Conservation (phyloP, 2,797 vertebrate species). For the Alca torda region DNA sequence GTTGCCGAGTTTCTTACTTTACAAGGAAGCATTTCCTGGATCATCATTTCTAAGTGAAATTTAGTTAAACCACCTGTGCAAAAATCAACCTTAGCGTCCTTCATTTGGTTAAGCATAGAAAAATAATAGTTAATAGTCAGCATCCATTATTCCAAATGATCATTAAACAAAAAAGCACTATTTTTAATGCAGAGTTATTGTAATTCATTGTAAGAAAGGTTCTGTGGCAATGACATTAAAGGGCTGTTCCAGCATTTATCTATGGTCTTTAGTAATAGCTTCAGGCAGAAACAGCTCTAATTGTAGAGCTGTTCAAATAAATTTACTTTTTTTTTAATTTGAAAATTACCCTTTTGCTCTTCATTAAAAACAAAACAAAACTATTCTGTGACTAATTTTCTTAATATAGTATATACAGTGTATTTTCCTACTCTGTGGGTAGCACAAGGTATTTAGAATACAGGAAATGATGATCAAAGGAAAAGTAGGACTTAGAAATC, state of each 20-base stretch:
- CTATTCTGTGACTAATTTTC: not conserved
- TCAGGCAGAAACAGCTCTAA: not conserved
- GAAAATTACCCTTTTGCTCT: not conserved
- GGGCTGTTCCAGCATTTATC: not conserved
- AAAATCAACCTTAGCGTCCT: not conserved
- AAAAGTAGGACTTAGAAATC: not conserved
- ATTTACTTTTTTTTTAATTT: not conserved
- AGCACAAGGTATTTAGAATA: not conserved
- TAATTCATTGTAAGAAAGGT: not conserved
- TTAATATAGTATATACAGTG: not conserved
- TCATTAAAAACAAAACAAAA: not conserved
- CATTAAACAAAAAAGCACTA: not conserved
- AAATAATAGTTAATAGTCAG: not conserved
- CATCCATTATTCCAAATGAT: not conserved
- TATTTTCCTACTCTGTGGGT: not conserved
- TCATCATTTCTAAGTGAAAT: not conserved
- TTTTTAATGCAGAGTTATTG: not conserved
- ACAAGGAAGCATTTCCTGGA: not conserved
- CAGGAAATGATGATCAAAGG: not conserved
- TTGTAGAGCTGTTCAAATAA: not conserved
- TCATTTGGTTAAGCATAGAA: not conserved
- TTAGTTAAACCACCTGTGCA: not conserved
- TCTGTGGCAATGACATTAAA: not conserved
- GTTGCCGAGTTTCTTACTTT: not conserved
- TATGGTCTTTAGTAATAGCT: not conserved